A percentile compares a stretch with the other conserved stretches of the same genome.
Conservation (phyloP, 2,888 invertebrate genomes). For the Andrena dorsata region DNA sequence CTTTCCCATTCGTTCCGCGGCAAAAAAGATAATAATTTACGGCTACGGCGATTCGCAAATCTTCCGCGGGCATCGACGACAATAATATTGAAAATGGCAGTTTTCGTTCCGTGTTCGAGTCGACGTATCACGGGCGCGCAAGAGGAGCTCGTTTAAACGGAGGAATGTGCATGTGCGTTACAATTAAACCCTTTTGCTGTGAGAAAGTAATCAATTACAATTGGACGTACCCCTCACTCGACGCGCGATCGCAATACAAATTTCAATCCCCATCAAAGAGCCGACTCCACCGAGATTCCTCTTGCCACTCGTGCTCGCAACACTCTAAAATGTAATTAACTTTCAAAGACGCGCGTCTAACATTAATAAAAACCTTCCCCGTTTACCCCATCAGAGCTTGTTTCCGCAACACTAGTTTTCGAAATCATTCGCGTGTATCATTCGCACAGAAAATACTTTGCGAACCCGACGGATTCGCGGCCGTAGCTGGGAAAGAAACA, state of each 20-base stretch:
- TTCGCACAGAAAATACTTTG: conserved; percentile 36
- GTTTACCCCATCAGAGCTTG: conserved; percentile 14
- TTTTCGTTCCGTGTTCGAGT: conserved; percentile 34
- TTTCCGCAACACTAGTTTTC: conserved; percentile 10
- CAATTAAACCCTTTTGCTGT: too few relatives aligned
- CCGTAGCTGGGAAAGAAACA: conserved; percentile 25
- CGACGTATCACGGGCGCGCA: conserved; percentile 35
- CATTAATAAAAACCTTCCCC: conserved; percentile 28
- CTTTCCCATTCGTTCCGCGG: conserved; percentile 44
- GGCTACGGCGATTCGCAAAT: conserved; percentile 25
- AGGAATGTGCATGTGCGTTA: conserved; percentile 44
- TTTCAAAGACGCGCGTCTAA: conserved; percentile 21
- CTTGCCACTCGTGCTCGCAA: conserved; percentile 22
- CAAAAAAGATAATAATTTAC: conserved; percentile 42
- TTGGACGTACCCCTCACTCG: not conserved
- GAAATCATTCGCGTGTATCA: conserved; percentile 27
- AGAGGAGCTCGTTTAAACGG: conserved; percentile 23
- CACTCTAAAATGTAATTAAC: conserved; percentile 26
- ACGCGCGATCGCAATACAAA: conserved; percentile 7
- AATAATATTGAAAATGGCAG: conserved; percentile 58
- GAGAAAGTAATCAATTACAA: conserved; percentile 1
- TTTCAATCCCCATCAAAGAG: conserved; percentile 21
- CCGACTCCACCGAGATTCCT: conserved; percentile 1
- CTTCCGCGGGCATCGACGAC: conserved; percentile 37
- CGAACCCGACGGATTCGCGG: conserved; percentile 28